phyloP scores from a whole-genome alignment of 2,888 invertebrate genomes.

The Molanna angustata region DNA sequence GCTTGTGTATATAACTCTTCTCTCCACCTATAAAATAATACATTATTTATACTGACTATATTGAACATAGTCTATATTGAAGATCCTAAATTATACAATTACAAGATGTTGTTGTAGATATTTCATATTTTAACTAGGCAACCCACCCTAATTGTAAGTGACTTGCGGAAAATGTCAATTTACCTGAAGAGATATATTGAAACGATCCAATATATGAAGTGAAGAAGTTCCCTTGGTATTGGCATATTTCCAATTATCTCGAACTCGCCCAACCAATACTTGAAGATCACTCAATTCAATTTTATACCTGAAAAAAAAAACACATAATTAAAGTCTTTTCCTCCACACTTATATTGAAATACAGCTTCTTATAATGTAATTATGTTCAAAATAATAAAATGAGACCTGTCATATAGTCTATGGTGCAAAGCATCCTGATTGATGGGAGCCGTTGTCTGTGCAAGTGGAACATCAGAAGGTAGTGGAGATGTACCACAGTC shows the following conservation, averaged over 20 bases:
- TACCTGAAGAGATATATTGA: conserved; percentile 64
- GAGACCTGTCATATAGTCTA: conserved; percentile 69
- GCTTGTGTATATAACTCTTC: conserved; percentile 74
- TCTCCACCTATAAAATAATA: conserved; percentile 67
- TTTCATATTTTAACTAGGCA: too few species aligned
- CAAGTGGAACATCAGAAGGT: conserved; percentile 43
- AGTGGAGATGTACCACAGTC: conserved; percentile 43
- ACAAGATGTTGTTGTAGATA: too few species aligned
- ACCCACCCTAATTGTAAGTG: too few species aligned
- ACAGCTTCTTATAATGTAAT: too few species aligned
- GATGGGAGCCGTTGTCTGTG: conserved; percentile 39
- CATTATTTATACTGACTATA: too few species aligned
- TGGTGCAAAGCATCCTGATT: conserved; percentile 63
- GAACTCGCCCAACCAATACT: conserved; percentile 82
- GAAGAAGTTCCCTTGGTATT: conserved; percentile 80
- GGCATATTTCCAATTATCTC: conserved; percentile 88
- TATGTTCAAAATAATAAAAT: conserved; percentile 5
- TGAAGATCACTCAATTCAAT: conserved; percentile 82
- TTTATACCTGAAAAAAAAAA: conserved; percentile 57
- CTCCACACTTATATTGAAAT: too few species aligned
- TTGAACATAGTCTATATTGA: too few species aligned
- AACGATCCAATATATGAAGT: conserved; percentile 81
- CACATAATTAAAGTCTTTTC: too few species aligned
- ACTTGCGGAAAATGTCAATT: too few species aligned
- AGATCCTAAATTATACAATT: too few species aligned